Percentiles rank a stretch among this genome's conserved stretches.
Conservation (phyloP, 2,113 vertebrate genomes). For the Regulus satrapa region DNA sequence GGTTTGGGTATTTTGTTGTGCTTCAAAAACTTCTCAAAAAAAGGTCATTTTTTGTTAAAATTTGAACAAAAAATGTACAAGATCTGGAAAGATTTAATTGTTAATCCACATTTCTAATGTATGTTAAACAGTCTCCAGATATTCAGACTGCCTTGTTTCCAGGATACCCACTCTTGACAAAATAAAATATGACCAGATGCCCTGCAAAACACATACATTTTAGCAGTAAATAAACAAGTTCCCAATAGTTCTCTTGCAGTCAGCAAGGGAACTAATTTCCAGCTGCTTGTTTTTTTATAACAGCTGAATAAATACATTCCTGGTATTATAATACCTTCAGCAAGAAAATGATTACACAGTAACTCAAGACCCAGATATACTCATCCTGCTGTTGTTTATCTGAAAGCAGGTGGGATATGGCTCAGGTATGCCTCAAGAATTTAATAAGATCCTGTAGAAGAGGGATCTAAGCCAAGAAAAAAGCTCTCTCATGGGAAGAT, state of each 20-base stretch:
- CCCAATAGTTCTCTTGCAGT: slow-evolving; percentile 10
- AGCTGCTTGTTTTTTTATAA: slow-evolving; percentile 51
- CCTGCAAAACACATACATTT: slow-evolving; percentile 36
- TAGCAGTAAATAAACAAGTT: slow-evolving; percentile 60
- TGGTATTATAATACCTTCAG: slow-evolving; percentile 2
- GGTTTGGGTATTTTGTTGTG: not conserved
- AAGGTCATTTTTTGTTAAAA: not conserved
- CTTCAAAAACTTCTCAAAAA: not conserved
- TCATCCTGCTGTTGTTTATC: slow-evolving; percentile 10
- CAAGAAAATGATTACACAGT: slow-evolving; percentile 11
- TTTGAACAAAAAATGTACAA: not conserved
- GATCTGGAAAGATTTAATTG: not conserved
- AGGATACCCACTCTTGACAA: slow-evolving; percentile 2
- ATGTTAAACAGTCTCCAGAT: slow-evolving; percentile 12
- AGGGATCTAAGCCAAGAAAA: not conserved
- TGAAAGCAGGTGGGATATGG: slow-evolving; percentile 26
- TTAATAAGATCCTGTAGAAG: not conserved
- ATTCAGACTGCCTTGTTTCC: not conserved
- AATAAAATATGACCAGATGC: slow-evolving; percentile 46
- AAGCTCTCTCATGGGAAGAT: not conserved
- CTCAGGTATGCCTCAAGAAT: not conserved
- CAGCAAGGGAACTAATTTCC: slow-evolving; percentile 41
- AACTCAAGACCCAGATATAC: not conserved
- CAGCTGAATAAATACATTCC: slow-evolving; percentile 65
- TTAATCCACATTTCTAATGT: not conserved